A percentile compares a stretch with the other conserved stretches of the same genome.
These are phyloP conservation scores for Centropus bengalensis DNA, from an alignment of 2,113 vertebrate species.

Conservation along the genomic window DNA sequence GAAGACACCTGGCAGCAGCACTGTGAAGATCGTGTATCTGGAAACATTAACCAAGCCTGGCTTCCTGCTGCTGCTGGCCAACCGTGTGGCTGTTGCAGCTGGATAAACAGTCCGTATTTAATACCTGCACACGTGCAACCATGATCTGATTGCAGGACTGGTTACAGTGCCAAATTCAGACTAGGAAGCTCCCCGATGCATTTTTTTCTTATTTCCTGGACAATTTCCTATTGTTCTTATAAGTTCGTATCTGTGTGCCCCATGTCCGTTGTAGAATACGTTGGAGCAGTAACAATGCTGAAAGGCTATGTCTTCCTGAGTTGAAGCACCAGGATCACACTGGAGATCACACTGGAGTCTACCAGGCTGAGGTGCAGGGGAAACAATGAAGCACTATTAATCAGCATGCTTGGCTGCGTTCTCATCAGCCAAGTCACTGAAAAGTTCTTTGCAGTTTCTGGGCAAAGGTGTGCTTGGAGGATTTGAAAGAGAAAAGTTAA, in stretches of 20 bases:
- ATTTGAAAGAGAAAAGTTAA: not conserved
- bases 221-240: not conserved
- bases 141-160: not conserved
- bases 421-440: not conserved
- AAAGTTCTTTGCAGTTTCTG: not conserved
- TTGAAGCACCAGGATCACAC: not conserved
- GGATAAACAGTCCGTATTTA: constrained; percentile 3
- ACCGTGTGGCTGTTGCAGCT: constrained; percentile 2
- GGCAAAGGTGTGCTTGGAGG: not conserved
- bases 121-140: not conserved
- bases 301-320: not conserved
- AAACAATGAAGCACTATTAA: not conserved
- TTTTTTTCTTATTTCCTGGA: constrained; percentile 1
- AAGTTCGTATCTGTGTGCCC: not conserved
- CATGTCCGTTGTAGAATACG: not conserved
- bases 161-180: not conserved
- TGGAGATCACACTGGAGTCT: not conserved
- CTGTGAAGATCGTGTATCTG: not conserved
- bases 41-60: not conserved
- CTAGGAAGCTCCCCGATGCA: not conserved
- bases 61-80: not conserved
- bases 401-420: not conserved
- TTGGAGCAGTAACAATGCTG: not conserved
- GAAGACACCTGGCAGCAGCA: constrained; percentile 36
- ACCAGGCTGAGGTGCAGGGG: not conserved